Evolutionary conservation across 2,797 vertebrate species (phyloP).

Genomic region (Centropyge bicolor): DNA sequence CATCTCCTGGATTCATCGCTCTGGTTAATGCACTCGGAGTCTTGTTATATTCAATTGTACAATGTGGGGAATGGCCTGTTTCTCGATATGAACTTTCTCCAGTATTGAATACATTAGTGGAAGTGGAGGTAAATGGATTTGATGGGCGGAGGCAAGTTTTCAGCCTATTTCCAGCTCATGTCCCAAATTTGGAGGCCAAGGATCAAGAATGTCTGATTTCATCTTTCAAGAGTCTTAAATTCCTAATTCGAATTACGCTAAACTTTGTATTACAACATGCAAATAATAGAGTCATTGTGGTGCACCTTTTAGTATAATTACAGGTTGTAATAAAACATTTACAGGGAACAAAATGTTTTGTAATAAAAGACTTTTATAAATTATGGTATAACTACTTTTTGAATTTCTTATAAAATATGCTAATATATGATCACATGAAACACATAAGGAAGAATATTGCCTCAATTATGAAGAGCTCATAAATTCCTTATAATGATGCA

Average conservation of each 20-base stretch:
- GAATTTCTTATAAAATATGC: not conserved
- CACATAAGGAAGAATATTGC: too few relatives aligned
- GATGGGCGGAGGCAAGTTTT: conserved; percentile 6
- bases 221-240: not conserved
- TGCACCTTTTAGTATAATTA: conserved; percentile 1
- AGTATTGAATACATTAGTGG: conserved; percentile 33
- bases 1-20: conserved; percentile 48
- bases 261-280: not conserved
- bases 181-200: not conserved
- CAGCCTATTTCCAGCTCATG: not conserved
- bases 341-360: not conserved
- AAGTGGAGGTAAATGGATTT: conserved; percentile 49
- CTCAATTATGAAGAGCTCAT: not conserved
- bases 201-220: not conserved
- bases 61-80: conserved; percentile 23
- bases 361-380: conserved; percentile 10
- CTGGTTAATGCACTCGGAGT: conserved; percentile 47
- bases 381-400: conserved; percentile 3
- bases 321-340: conserved; percentile 10
- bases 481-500: not conserved
- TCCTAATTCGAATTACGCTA: not conserved
- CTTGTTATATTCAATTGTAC: conserved; percentile 62
- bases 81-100: conserved; percentile 47
- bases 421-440: too few relatives aligned
- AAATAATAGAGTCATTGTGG: conserved; percentile 1